Conservation (phyloP, 1,140 invertebrate genomes). For the Solen grandis region DNA sequence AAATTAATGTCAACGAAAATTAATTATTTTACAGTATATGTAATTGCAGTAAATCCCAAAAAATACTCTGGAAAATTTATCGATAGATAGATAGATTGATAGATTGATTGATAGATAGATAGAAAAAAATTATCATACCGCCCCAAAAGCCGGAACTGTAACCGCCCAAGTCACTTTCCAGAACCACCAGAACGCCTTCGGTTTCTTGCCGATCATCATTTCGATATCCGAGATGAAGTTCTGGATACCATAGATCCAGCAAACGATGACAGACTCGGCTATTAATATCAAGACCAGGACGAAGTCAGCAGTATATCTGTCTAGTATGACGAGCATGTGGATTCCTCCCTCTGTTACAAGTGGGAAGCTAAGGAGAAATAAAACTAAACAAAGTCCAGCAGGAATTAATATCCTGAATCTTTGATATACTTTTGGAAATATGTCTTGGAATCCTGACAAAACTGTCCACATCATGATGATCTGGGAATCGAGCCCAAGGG, state of each 20-base stretch:
- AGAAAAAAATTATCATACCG: no score
- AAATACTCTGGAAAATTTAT: no score
- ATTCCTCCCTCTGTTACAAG: constrained; percentile 17
- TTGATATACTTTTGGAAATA: not conserved
- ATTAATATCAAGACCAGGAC: not conserved
- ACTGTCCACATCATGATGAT: constrained; percentile 19
- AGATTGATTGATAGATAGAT: no score
- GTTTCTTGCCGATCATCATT: constrained; percentile 3
- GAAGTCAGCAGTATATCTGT: not conserved
- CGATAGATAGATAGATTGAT: no score
- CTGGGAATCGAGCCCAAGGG: constrained; percentile 13
- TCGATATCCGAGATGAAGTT: constrained; percentile 12
- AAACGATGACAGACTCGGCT: not conserved
- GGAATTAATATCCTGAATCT: not conserved
- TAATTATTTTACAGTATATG: no score
- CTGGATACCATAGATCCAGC: constrained; percentile 15
- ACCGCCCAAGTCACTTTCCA: not conserved
- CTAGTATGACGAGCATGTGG: constrained; percentile 11
- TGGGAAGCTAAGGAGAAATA: not conserved
- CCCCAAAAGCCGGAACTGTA: constrained; percentile 3
- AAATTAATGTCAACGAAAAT: no score
- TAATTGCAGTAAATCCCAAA: no score
- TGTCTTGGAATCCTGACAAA: not conserved
- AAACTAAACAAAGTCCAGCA: not conserved
- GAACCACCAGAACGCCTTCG: not conserved